A percentile compares a stretch with the other conserved stretches of the same genome.
These are phyloP conservation scores for Monoplex corrugatus DNA, from an alignment of 2,888 invertebrate species.

Conservation along the genomic window DNA sequence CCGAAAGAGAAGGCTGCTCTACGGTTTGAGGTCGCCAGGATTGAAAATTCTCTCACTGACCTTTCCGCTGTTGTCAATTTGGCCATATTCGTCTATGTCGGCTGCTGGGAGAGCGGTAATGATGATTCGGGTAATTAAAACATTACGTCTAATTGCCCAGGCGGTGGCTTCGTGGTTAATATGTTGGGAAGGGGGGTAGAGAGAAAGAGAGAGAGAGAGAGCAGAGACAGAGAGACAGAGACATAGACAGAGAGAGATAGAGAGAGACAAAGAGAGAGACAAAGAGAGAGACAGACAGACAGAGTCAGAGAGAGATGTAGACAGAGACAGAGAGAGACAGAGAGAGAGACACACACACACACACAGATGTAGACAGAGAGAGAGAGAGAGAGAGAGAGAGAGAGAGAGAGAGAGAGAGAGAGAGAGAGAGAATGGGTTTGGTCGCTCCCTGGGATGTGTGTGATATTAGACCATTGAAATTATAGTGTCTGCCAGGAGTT, in stretches of 20 bases:
- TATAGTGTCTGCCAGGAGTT: no score
- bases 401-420: slow-evolving; percentile 5
- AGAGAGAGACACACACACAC: background rate
- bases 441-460: no score
- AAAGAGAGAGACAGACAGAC: background rate
- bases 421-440: background rate
- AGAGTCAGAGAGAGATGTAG: background rate
- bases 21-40: background rate
- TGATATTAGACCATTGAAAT: no score
- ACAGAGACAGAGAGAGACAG: background rate
- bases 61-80: slow-evolving; percentile 18
- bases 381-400: no score
- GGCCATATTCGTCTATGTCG: background rate
- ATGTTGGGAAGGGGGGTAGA: background rate
- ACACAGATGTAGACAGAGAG: background rate
- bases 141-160: slow-evolving; percentile 15
- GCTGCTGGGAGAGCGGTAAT: slow-evolving; percentile 3
- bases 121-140: slow-evolving; percentile 34
- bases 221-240: background rate
- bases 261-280: background rate
- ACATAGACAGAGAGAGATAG: background rate
- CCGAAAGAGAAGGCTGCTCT: background rate
- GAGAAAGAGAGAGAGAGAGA: background rate
- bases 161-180: background rate
- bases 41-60: background rate